A percentile compares a stretch with the other conserved stretches of the same genome.
Evolutionary conservation across 2,113 vertebrate genomes (phyloP).

Genomic region (Macrotis lagotis): DNA sequence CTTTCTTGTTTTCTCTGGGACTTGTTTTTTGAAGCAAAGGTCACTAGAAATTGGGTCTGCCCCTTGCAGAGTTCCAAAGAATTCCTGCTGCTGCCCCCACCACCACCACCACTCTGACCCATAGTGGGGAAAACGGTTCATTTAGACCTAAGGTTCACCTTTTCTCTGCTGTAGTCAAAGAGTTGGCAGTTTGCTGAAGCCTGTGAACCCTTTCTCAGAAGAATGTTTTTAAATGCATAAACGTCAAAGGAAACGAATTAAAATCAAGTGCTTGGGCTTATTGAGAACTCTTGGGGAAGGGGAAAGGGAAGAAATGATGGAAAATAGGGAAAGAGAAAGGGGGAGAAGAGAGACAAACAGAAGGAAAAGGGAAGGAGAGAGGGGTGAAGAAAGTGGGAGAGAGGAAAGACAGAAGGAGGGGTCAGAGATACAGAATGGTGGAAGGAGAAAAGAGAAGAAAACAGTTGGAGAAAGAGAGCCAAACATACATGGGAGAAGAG

Average conservation of each 20-base stretch:
- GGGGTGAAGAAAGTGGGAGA: not conserved
- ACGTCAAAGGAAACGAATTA: not conserved
- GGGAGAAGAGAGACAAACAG: too few relatives aligned
- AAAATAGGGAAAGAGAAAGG: not conserved
- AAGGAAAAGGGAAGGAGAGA: not conserved
- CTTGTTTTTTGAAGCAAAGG: not conserved
- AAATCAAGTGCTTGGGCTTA: not conserved
- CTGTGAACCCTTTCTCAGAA: not conserved
- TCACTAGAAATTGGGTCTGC: not conserved
- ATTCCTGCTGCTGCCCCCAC: not conserved
- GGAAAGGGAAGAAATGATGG: not conserved
- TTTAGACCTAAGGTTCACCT: not conserved
- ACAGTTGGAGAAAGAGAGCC: too few relatives aligned
- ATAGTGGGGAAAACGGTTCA: not conserved
- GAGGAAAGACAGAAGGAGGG: not conserved
- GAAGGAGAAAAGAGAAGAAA: rapidly evolving
- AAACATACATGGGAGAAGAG: too few relatives aligned
- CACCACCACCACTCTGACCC: not conserved
- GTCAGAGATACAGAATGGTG: too few relatives aligned
- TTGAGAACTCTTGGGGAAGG: not conserved
- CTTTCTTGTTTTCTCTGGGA: not conserved
- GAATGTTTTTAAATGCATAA: not conserved
- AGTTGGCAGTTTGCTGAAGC: not conserved
- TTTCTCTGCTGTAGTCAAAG: not conserved
- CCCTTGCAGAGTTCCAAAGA: not conserved